Evolutionary conservation across 2,113 vertebrate genomes (phyloP).

Genomic region (Burhinus oedicnemus): DNA sequence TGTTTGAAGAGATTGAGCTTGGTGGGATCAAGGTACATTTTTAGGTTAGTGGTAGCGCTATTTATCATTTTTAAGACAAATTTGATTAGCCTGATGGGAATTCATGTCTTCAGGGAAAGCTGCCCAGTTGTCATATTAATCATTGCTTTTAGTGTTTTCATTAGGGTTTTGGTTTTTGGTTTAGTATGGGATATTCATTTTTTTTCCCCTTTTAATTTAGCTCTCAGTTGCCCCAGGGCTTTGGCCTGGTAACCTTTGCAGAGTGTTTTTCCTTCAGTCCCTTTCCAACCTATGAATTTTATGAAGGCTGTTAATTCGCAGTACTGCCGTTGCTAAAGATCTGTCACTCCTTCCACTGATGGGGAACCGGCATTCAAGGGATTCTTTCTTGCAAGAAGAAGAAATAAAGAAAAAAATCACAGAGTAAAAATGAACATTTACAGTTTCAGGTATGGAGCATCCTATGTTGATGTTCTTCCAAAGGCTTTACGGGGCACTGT

Average conservation of each 20-base stretch:
- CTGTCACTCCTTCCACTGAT: not conserved
- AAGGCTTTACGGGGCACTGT: fast-evolving
- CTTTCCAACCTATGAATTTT: not conserved
- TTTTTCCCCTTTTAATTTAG: conserved; percentile 31
- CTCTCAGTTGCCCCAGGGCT: conserved; percentile 29
- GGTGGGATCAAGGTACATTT: conserved; percentile 43
- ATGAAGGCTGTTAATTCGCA: not conserved
- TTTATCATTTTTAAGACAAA: conserved; percentile 63
- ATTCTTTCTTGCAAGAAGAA: not conserved
- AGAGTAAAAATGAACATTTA: not conserved
- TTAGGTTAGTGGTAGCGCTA: conserved; percentile 43
- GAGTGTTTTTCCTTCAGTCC: conserved; percentile 13
- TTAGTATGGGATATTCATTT: conserved; percentile 53
- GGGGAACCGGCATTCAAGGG: not conserved
- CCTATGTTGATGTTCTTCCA: fast-evolving
- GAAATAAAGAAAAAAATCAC: not conserved
- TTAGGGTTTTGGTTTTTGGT: conserved; percentile 47
- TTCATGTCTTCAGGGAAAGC: conserved; percentile 59
- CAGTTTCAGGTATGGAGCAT: fast-evolving
- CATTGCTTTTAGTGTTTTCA: conserved; percentile 67
- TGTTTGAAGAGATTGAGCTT: conserved; percentile 41
- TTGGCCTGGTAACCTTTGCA: conserved; percentile 32
- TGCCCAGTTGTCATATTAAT: conserved; percentile 64
- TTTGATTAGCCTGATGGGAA: conserved; percentile 56
- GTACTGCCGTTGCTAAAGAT: not conserved